Percentiles rank a stretch among this genome's conserved stretches.
These are phyloP conservation scores for Sciurus vulgaris DNA, from an alignment of 2,797 vertebrate species.

Conservation along the genomic window DNA sequence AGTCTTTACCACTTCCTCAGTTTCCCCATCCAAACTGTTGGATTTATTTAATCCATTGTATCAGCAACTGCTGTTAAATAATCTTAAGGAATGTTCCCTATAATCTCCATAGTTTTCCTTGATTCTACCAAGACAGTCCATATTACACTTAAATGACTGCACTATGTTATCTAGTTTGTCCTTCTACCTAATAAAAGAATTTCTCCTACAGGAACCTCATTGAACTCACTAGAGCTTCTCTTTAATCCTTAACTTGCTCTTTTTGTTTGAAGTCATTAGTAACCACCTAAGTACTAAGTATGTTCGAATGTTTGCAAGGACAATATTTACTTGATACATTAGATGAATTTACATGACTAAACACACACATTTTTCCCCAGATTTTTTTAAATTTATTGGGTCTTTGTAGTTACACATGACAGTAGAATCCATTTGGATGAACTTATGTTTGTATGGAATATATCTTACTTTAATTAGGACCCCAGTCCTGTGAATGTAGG, in stretches of 20 bases:
- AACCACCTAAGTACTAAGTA: background rate
- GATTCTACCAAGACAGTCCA: rapidly evolving
- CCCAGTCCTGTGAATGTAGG: no score
- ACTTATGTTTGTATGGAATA: no score
- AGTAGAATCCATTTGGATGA: no score
- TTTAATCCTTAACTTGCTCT: background rate
- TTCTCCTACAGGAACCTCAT: background rate
- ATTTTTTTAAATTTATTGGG: background rate
- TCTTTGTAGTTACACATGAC: no score
- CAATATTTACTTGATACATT: background rate
- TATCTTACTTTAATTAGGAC: no score
- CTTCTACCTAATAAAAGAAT: background rate
- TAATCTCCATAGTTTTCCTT: background rate
- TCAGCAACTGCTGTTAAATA: no score
- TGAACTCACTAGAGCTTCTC: background rate
- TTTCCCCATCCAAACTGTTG: no score
- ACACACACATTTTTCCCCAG: rapidly evolving
- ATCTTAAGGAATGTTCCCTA: no score
- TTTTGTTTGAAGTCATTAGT: background rate
- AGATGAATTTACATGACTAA: background rate
- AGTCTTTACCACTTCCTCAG: no score
- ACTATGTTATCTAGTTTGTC: background rate
- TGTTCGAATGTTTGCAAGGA: background rate
- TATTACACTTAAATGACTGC: background rate
- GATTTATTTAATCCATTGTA: no score